A percentile compares a stretch with the other conserved stretches of the same genome.
Conservation (phyloP, 2,888 invertebrate species). For the Phalangium opilio region DNA sequence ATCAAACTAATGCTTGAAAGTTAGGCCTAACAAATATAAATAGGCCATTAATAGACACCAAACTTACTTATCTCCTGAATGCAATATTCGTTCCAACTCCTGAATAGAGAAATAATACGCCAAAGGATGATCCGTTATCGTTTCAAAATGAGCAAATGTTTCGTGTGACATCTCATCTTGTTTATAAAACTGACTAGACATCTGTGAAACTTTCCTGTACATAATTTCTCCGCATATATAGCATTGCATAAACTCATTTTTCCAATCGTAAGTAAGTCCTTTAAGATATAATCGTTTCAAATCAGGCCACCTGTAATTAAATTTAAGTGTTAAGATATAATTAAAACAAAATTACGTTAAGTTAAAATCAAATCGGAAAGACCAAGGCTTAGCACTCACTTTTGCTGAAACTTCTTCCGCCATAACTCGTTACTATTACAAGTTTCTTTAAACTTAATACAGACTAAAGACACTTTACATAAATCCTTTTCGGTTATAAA, state of each 20-base stretch:
- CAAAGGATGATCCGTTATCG: too few species aligned
- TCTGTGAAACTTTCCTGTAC: slow-evolving; percentile 1
- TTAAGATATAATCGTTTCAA: too few species aligned
- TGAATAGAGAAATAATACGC: too few species aligned
- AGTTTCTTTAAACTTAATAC: slow-evolving; percentile 3
- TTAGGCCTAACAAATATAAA: too few species aligned
- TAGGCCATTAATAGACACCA: too few species aligned
- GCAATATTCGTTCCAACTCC: too few species aligned
- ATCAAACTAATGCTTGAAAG: too few species aligned
- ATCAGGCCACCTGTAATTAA: too few species aligned
- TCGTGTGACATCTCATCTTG: slow-evolving; percentile 13
- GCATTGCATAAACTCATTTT: slow-evolving; percentile 3
- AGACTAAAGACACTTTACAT: slow-evolving; percentile 10
- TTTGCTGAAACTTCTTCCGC: slow-evolving; percentile 8
- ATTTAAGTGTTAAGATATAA: too few species aligned
- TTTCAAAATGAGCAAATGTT: slow-evolving; percentile 5
- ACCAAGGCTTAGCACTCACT: slow-evolving; percentile 2
- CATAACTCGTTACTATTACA: slow-evolving; percentile 10
- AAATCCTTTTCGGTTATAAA: slow-evolving; percentile 8
- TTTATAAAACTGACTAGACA: slow-evolving; percentile 9
- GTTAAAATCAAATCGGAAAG: too few species aligned
- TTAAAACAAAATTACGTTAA: too few species aligned
- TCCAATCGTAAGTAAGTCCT: slow-evolving; percentile 5
- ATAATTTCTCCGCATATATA: slow-evolving; percentile 2
- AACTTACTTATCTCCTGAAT: too few species aligned